Conservation (phyloP, 2,888 invertebrate genomes). For the Ormyrus rosae region DNA sequence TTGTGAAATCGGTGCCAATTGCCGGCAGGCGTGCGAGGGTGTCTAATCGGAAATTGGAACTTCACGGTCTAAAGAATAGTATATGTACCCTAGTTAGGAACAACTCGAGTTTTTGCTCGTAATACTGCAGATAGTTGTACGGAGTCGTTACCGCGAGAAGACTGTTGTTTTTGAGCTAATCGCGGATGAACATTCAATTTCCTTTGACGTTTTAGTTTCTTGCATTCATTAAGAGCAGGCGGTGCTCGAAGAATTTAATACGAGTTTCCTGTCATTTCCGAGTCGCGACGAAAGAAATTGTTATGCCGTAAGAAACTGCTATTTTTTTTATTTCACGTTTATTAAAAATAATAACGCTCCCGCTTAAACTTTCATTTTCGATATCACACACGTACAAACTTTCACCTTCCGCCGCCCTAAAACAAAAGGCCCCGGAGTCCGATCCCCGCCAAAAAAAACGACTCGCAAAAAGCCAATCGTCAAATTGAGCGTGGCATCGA, state of each 20-base stretch:
- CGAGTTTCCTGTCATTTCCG: conserved; percentile 12
- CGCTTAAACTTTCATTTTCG: no score
- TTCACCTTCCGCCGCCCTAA: not conserved
- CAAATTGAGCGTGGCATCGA: not conserved
- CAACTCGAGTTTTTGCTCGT: conserved; percentile 3
- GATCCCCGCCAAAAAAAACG: not conserved
- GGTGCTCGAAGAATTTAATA: conserved; percentile 42
- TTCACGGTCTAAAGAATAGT: conserved; percentile 56
- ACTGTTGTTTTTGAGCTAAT: conserved; percentile 7
- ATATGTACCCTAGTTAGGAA: conserved; percentile 48
- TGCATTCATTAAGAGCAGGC: conserved; percentile 9
- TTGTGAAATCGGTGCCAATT: conserved; percentile 34
- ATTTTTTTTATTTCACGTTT: no score
- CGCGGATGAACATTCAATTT: conserved; percentile 18
- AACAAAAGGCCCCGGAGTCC: not conserved
- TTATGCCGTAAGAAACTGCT: no score
- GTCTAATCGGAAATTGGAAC: conserved; percentile 47
- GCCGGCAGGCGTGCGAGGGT: conserved; percentile 12
- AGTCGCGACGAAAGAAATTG: no score
- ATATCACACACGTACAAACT: not conserved
- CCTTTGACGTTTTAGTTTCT: not conserved
- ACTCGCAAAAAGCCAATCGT: not conserved
- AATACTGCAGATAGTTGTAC: not conserved
- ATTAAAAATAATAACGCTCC: no score
- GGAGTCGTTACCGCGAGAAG: conserved; percentile 12